Conservation (phyloP, 2,113 vertebrate genomes). For the Corythoichthys intestinalis region DNA sequence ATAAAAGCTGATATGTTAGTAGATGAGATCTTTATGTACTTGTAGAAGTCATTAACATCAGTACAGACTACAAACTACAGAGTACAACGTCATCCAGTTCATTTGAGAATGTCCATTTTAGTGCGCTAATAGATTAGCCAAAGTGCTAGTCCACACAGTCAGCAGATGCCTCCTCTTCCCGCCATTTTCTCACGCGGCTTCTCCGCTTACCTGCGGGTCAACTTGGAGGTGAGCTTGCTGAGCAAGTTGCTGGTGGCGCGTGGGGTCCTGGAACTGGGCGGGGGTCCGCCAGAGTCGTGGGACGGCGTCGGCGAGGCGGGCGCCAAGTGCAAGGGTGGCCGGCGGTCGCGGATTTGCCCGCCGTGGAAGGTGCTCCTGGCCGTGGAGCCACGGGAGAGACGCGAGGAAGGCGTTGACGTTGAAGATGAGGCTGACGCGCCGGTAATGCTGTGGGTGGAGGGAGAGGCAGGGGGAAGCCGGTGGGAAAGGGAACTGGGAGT, state of each 20-base stretch:
- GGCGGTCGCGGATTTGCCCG: conserved; percentile 86
- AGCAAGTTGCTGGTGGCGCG: conserved; percentile 87
- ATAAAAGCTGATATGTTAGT: conserved; percentile 52
- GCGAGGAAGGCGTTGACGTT: conserved; percentile 75
- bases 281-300: conserved; percentile 75
- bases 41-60: background rate
- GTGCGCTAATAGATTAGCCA: background rate
- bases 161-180: background rate
- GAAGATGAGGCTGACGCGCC: conserved; percentile 65
- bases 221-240: conserved; percentile 90
- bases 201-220: conserved; percentile 86
- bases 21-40: conserved; percentile 28
- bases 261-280: conserved; percentile 79
- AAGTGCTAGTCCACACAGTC: background rate
- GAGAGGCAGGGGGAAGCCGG: conserved; percentile 75
- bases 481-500: conserved; percentile 67
- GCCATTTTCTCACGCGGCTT: conserved; percentile 9
- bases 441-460: conserved; percentile 82
- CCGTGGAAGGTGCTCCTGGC: conserved; percentile 92
- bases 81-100: background rate
- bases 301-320: conserved; percentile 81
- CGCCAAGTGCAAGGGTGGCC: conserved; percentile 77
- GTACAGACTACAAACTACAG: background rate
- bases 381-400: conserved; percentile 81
- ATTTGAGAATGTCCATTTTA: background rate